These are phyloP conservation scores for Ondatra zibethicus DNA, from an alignment of 2,113 vertebrate genomes.

Conservation along the genomic window DNA sequence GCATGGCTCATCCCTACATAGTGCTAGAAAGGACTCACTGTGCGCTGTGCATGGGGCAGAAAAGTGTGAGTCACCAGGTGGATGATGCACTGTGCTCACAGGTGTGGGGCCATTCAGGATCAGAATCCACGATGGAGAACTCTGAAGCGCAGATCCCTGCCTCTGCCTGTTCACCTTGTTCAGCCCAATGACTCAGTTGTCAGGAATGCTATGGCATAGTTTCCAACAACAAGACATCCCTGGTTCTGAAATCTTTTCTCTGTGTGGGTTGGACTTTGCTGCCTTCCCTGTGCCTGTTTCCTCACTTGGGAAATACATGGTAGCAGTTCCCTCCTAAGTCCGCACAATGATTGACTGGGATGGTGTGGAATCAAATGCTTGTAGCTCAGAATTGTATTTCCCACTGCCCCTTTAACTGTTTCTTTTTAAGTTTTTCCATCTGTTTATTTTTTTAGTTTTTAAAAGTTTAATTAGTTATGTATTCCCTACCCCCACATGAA, in stretches of 20 bases:
- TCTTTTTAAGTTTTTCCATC: neutral
- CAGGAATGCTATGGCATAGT: too few relatives aligned
- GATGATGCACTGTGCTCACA: neutral
- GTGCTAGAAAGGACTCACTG: neutral
- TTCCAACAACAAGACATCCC: neutral
- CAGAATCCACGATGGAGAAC: neutral
- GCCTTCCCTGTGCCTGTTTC: neutral
- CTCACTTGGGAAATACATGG: too few relatives aligned
- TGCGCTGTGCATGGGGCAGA: neutral
- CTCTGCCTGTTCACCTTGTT: neutral
- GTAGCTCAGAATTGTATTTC: neutral
- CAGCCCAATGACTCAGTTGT: neutral
- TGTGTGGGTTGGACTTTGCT: neutral
- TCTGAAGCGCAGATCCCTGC: neutral
- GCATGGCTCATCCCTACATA: neutral
- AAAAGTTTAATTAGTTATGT: neutral
- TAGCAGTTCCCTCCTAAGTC: neutral
- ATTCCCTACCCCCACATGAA: too few relatives aligned
- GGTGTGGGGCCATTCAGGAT: too few relatives aligned
- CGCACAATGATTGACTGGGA: too few relatives aligned
- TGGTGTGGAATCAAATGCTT: neutral
- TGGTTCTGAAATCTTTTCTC: neutral
- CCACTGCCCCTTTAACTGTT: rapidly evolving
- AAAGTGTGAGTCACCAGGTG: neutral
- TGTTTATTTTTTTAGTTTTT: neutral